Evolutionary conservation across 2,888 invertebrate species (phyloP).

Genomic region (Clusia tigrina): DNA sequence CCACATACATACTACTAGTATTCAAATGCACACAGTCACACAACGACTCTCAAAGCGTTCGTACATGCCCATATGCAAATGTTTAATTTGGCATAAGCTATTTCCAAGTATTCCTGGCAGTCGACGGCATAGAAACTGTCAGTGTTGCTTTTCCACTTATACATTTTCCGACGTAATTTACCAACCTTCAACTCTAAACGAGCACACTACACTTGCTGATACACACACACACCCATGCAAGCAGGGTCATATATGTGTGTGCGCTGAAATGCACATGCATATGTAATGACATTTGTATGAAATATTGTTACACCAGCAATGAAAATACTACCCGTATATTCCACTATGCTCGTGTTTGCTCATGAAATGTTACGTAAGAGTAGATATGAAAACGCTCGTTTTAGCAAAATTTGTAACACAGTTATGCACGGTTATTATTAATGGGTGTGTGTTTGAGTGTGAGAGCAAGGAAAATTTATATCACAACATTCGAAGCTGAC

Average conservation of each 20-base stretch:
- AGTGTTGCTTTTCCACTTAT: slow-evolving; percentile 4
- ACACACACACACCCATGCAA: slow-evolving; percentile 8
- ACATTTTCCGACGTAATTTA: slow-evolving; percentile 39
- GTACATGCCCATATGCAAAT: background rate
- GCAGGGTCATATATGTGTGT: background rate
- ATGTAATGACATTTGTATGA: background rate
- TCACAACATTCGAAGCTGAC: slow-evolving; percentile 57
- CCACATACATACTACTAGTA: background rate
- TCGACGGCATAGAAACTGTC: background rate
- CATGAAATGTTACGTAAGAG: slow-evolving; percentile 29
- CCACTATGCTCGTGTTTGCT: slow-evolving; percentile 20
- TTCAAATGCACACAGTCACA: slow-evolving; percentile 11
- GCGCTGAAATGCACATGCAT: background rate
- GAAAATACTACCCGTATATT: slow-evolving; percentile 11
- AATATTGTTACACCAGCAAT: slow-evolving; percentile 5
- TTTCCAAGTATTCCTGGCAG: background rate
- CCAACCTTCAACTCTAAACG: slow-evolving; percentile 39
- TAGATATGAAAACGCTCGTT: background rate
- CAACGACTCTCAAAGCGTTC: slow-evolving; percentile 9
- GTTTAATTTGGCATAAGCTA: slow-evolving; percentile 16
- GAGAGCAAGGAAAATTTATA: no score
- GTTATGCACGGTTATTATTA: background rate
- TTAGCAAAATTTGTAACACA: slow-evolving; percentile 4
- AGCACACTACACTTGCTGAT: slow-evolving; percentile 24
- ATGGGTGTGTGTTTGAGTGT: slow-evolving; percentile 40